Conservation (phyloP, 2,888 invertebrate species). For the Ectobius pallidus region DNA sequence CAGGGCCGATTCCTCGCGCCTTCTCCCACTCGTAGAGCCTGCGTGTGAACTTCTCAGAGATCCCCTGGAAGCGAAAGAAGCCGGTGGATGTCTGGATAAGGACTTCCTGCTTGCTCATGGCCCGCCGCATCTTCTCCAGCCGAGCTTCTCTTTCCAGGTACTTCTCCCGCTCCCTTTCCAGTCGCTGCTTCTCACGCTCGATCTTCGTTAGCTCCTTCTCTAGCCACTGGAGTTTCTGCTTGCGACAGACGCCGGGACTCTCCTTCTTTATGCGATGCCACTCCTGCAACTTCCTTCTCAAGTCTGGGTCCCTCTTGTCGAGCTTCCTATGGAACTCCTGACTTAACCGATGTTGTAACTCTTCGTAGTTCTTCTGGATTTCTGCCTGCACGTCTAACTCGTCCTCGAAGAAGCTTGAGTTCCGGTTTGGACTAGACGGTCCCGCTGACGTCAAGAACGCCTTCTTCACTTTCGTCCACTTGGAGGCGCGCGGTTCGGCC, state of each 20-base stretch:
- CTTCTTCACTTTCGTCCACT: conserved; percentile 76
- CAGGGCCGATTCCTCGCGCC: conserved; percentile 83
- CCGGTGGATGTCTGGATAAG: conserved; percentile 83
- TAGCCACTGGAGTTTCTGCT: conserved; percentile 61
- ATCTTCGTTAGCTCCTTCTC: conserved; percentile 65
- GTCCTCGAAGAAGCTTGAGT: conserved; percentile 71
- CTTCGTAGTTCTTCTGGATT: conserved; percentile 72
- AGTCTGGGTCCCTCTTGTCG: conserved; percentile 61
- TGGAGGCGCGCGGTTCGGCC: conserved; percentile 59
- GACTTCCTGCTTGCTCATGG: conserved; percentile 70
- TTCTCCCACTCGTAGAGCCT: conserved; percentile 93
- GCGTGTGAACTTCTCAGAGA: conserved; percentile 86
- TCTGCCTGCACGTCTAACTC: conserved; percentile 66
- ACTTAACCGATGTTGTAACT: conserved; percentile 73
- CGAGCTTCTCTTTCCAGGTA: conserved; percentile 69
- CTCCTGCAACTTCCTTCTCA: conserved; percentile 57
- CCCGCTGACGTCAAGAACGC: conserved; percentile 68
- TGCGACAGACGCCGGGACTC: conserved; percentile 50
- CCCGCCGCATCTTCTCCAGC: conserved; percentile 63
- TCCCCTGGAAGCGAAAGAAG: conserved; percentile 83
- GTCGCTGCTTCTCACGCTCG: conserved; percentile 65
- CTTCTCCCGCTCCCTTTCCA: conserved; percentile 67
- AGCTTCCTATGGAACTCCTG: conserved; percentile 77
- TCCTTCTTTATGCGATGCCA: conserved; percentile 59
- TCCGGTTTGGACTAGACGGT: conserved; percentile 71